These are phyloP conservation scores for Perca schrenkii DNA, from an alignment of 2,113 vertebrate genomes.

Conservation along the genomic window DNA sequence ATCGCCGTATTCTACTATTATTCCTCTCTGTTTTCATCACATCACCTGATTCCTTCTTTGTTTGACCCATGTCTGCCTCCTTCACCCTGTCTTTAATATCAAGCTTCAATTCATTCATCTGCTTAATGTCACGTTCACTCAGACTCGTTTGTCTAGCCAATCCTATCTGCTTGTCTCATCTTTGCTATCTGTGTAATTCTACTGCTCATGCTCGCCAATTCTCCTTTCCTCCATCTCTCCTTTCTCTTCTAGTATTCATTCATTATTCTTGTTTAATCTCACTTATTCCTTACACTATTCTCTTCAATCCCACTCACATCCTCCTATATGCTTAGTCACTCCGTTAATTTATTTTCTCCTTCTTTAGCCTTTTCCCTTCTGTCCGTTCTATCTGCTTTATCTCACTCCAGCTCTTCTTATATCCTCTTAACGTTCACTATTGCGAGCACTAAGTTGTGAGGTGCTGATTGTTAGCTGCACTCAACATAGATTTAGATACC, in stretches of 20 bases:
- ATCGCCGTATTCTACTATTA: neutral
- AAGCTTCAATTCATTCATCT: conserved; percentile 20
- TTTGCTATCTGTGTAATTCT: conserved; percentile 25
- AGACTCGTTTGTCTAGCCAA: conserved; percentile 28
- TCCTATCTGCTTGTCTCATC: conserved; percentile 34
- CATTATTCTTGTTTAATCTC: conserved; percentile 34
- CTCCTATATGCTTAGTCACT: neutral
- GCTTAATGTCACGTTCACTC: conserved; percentile 61
- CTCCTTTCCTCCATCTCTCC: neutral
- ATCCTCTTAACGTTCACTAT: conserved; percentile 24
- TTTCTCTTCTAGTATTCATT: conserved; percentile 18
- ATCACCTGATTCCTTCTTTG: neutral
- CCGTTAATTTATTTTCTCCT: neutral
- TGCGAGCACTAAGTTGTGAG: neutral
- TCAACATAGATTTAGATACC: conserved; percentile 5
- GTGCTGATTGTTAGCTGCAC: conserved; percentile 9
- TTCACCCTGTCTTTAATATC: conserved; percentile 11
- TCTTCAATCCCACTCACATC: conserved; percentile 24
- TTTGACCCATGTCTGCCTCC: neutral
- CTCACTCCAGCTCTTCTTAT: conserved; percentile 18
- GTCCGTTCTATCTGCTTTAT: conserved; percentile 39
- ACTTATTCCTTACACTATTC: conserved; percentile 16
- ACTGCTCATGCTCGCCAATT: neutral
- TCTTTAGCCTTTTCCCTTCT: neutral
- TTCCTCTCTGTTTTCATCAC: neutral